phyloP scores from a whole-genome alignment of 2,113 vertebrate species.

The Esox niger region DNA sequence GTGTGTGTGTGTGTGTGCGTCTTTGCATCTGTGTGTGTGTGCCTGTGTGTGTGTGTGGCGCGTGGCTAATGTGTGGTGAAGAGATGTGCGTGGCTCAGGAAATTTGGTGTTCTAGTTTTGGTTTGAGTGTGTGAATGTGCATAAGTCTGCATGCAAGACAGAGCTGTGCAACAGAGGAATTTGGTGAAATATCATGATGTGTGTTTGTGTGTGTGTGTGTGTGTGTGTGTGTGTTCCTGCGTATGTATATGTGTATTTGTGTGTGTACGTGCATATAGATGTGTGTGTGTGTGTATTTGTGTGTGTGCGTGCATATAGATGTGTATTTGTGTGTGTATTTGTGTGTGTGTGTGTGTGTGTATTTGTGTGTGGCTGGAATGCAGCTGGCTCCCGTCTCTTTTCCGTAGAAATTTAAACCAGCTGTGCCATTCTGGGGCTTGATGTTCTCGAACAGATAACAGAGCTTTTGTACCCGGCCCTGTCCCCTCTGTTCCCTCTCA shows the following conservation, averaged over 20 bases:
- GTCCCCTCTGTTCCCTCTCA: constrained; percentile 25
- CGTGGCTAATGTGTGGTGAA: no score
- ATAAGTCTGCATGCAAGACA: neutral
- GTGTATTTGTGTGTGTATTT: no score
- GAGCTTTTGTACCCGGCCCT: constrained; percentile 51
- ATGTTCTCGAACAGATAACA: constrained; percentile 57
- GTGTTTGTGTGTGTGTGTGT: constrained; percentile 9
- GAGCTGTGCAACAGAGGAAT: neutral
- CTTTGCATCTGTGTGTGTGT: constrained; percentile 4
- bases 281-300: no score
- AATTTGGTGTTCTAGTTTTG: no score
- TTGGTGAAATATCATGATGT: neutral
- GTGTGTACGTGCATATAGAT: no score
- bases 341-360: no score
- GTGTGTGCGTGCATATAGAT: no score
- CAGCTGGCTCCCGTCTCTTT: constrained; percentile 55
- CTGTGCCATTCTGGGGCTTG: constrained; percentile 47
- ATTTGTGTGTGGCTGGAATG: constrained; percentile 29
- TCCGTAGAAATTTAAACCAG: constrained; percentile 68
- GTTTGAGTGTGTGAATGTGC: constrained; percentile 7
- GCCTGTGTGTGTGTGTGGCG: neutral
- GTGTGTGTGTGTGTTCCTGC: constrained; percentile 13
- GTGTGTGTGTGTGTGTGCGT: neutral
- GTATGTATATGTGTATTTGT: no score
- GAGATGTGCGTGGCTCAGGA: no score